phyloP scores from a whole-genome alignment of 2,888 invertebrate genomes.

The Leptodirus hochenwartii region DNA sequence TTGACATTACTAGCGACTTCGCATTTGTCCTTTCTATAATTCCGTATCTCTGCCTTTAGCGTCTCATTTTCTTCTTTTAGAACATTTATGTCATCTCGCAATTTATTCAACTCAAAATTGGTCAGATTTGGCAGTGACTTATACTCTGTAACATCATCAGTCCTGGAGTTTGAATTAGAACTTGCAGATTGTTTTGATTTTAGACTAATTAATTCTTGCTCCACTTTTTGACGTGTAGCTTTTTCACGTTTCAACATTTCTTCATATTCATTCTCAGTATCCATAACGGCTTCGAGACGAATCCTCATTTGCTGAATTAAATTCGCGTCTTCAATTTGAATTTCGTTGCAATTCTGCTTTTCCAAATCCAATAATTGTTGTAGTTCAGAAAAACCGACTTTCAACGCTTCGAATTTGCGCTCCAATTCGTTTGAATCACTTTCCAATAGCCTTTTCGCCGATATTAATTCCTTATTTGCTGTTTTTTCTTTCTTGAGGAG shows the following conservation, averaged over 20 bases:
- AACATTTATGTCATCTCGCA: conserved; percentile 15
- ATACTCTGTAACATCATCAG: conserved; percentile 21
- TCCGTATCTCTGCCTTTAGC: conserved; percentile 15
- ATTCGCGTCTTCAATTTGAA: conserved; percentile 44
- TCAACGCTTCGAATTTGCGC: conserved; percentile 31
- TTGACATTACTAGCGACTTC: conserved; percentile 18
- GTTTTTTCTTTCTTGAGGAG: conserved; percentile 7
- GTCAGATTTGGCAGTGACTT: conserved; percentile 19
- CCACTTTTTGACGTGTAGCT: conserved; percentile 27
- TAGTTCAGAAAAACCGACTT: conserved; percentile 34
- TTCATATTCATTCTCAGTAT: conserved; percentile 43
- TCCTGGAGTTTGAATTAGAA: conserved; percentile 12
- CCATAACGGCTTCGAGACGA: conserved; percentile 43
- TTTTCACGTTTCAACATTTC: conserved; percentile 36
- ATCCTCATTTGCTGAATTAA: conserved; percentile 46
- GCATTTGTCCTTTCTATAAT: conserved; percentile 14
- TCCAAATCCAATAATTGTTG: conserved; percentile 28
- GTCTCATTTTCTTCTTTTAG: conserved; percentile 15
- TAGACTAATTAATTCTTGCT: conserved; percentile 19
- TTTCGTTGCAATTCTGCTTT: conserved; percentile 35
- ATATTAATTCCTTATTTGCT: conserved; percentile 3
- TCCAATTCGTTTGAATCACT: conserved; percentile 19
- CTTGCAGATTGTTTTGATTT: conserved; percentile 14
- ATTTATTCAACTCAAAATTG: conserved; percentile 14
- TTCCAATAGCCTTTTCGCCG: conserved; percentile 4